These are phyloP conservation scores for Corynorhinus townsendii DNA, from an alignment of 2,113 vertebrate genomes.

Conservation along the genomic window DNA sequence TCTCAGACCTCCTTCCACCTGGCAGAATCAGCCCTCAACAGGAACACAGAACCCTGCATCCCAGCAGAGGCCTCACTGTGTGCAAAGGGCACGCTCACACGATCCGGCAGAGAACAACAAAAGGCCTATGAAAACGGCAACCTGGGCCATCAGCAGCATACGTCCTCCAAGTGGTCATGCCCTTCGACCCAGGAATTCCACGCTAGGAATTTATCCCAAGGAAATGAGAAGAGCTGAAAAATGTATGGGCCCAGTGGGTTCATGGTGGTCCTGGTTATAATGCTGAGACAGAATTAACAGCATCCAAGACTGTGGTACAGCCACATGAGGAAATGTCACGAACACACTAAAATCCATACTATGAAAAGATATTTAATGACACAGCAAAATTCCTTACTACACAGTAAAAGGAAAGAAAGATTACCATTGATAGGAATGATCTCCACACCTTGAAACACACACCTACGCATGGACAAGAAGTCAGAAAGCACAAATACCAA, in stretches of 20 bases:
- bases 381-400: neutral
- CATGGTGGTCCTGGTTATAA: neutral
- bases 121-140: neutral
- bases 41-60: fast-evolving
- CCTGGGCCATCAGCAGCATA: neutral
- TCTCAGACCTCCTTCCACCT: fast-evolving
- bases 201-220: neutral
- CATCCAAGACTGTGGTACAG: fast-evolving
- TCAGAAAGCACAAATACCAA: neutral
- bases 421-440: neutral
- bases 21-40: neutral
- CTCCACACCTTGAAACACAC: neutral
- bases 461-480: neutral
- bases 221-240: neutral
- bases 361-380: neutral
- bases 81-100: neutral
- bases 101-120: neutral
- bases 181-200: neutral
- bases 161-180: neutral
- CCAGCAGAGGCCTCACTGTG: fast-evolving
- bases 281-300: neutral
- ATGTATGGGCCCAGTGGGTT: neutral
- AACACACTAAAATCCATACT: neutral
- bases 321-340: fast-evolving
- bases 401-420: neutral